Base-by-base conservation (phyloP, 2,797 vertebrate species). In the Alauda arvensis region DNA sequence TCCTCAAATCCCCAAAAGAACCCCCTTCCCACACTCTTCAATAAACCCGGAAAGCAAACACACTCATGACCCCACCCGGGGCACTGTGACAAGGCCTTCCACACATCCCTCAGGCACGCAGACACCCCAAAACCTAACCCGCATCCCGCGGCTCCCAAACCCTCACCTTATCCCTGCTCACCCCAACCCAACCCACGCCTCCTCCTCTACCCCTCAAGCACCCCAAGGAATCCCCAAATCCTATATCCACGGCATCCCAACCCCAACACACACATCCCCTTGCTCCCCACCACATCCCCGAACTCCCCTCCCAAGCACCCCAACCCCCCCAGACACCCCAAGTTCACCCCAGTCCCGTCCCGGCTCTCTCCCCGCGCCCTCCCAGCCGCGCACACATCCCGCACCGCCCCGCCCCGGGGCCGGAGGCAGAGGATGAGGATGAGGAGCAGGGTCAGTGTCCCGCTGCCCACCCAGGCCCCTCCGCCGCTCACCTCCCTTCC, bases 131-230 rank as follows among this genome's bases (percentile, higher is more conserved):
- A 51, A 39, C 3, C 21, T 23, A 0, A 26, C 2, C 31, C 5
- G 18, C 33, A 56, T 3, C 31, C 74, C 46, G 18, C 24, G 18
- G 28, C 6, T 29, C 45, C 51, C 66, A 56, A 42, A 39, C 4
- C 12, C 15, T n/a, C 39, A 1, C 2, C 0, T 24, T 28, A 42
- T 7, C 77, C 49, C 65, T 16, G 12, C 34, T 24, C 40, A 56
- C 7, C 61, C 31, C 33, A 59, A 8, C 17, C 14, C 55, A 29
- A 8, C 12, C 26, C 57, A 25, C 6, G 9, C 6, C 59, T 39
- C 48, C n/a, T 40, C 53, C 25, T 34, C 33, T 8, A n/a, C 23
- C 24, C 29, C 25, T 18, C 10, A 4, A 17, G 4, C 15, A 18
- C 16, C 7, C 45, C 53, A 33, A 34, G 26, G 34, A 18, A 10